Base-by-base conservation (phyloP, 2,113 vertebrate species). In the Chionis minor region DNA sequence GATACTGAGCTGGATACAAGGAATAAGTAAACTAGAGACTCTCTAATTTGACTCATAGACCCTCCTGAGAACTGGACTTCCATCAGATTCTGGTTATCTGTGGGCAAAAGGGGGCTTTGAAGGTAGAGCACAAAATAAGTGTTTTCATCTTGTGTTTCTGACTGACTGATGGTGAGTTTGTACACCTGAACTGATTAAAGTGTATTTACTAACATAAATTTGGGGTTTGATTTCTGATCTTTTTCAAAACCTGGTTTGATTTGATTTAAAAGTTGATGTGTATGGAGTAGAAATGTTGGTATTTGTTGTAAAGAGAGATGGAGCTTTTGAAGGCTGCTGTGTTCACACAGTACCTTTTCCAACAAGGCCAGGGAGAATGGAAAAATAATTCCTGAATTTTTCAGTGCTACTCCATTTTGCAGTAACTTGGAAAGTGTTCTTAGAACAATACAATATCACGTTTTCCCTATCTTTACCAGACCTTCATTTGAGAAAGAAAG, bases 371-470 rank as follows among this genome's bases (percentile, higher is more conserved):
- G 8, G n/a, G 33, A 70, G 24, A 87, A n/a, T 3, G 17, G 19
- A 51, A 90, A 78, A 93, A 42, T 13, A 1, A 54, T 49, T 12
- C 21, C 42, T n/a, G 27, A 84, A 52, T 56, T 84, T 84, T 81
- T 84, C 55, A 65, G 0, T 49, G 14, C 14, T 88, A 27, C 2
- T 54, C 9, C 4, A n/a, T 54, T 65, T 79, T 58, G 27, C 19
- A 86, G 8, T 38, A 90, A 33, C 8, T 65, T 73, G 59, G 73
- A 89, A 82, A 62, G 14, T 78, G 7, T 32, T 81, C 44, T 61
- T 40, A 65, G 28, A 91, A 35, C 5, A 62, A 24, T 26, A n/a
- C 0, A 1, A 20, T 58, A 28, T 15, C 4, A 23, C 1, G 0
- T 28, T 67, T 71, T 10, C 15, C 8, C 8, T 58, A 9, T 17